Evolutionary conservation across 1,140 invertebrate species (phyloP), one percentile per base, ranked within the genome.

Genomic region (Chelonus insularis): DNA sequence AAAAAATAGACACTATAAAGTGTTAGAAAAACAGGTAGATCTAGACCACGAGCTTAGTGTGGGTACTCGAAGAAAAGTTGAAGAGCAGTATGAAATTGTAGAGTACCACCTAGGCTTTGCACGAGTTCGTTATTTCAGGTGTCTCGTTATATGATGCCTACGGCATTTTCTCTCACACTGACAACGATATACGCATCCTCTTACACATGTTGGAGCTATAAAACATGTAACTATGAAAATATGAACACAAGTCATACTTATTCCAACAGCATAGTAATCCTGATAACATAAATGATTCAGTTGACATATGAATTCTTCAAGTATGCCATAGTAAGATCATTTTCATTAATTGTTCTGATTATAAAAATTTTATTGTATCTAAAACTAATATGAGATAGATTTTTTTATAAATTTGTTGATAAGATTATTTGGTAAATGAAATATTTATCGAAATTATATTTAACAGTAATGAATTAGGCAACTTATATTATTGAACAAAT

Each of bases 81-180:
- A 41, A 47, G 36, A 18, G 18, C 37, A 58, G 39, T 23, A 25
- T 20, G 48, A 32, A 59, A 45, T 23, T 37, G 29, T 21, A 63
- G 34, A 39, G 54, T 58, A 52, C 57, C 63, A 21, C 57, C 58
- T 57, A 52, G 54, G 41, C 45, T 14, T 11, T 60, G 18, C 1
- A 20, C 37, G 29, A 45, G 64, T 60, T 66, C 60, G 57, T 66
- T 66, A 63, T 63, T 63, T 63, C 57, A 57, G 64, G 64, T 66
- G 60, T 60, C 64, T 66, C 64, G 64, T 66, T 66, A 62, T 48
- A 51, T 20, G 47, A 39, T 25, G 56, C 57, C 64, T 50, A 37
- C 56, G 57, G 57, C 43, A 12, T 45, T 34, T n/a, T 11, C 41
- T 50, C 43, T 39, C 21, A 32, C 50, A 54, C 37, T 32, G 48